These are phyloP conservation scores for Propithecus coquereli DNA, from an alignment of 2,113 vertebrate genomes.

Conservation along the genomic window DNA sequence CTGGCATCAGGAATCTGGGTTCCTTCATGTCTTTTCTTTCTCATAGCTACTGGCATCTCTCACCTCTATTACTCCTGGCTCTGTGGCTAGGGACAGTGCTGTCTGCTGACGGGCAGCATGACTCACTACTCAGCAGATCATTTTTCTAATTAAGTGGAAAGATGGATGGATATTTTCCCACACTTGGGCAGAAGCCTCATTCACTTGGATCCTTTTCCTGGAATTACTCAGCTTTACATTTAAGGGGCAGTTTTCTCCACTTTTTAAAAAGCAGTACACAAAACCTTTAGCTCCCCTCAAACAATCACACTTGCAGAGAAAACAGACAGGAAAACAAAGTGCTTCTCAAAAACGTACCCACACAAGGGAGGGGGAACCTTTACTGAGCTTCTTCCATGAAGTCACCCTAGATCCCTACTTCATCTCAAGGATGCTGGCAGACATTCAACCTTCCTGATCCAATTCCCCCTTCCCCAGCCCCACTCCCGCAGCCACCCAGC, in stretches of 20 bases:
- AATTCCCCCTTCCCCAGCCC: neutral
- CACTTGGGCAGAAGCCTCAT: slow-evolving; percentile 61
- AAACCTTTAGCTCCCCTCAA: neutral
- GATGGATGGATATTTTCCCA: slow-evolving; percentile 59
- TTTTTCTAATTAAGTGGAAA: slow-evolving; percentile 66
- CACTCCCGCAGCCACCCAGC: neutral
- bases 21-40: neutral
- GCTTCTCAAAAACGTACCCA: neutral
- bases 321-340: slow-evolving; percentile 5
- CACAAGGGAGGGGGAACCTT: neutral
- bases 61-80: neutral
- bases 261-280: neutral
- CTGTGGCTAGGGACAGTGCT: neutral
- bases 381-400: slow-evolving; percentile 18
- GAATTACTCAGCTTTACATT: slow-evolving; percentile 56
- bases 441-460: slow-evolving; percentile 16
- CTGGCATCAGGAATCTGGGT: neutral
- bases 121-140: slow-evolving; percentile 53
- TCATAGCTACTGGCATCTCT: neutral
- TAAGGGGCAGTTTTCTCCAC: slow-evolving; percentile 17
- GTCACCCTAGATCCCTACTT: neutral
- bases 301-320: neutral
- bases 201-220: slow-evolving; percentile 56
- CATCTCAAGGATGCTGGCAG: neutral
- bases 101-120: slow-evolving; percentile 51